Evolutionary conservation across 2,888 invertebrate species (phyloP), one percentile per base, ranked within the genome.

Genomic region (Chouioia cunea): DNA sequence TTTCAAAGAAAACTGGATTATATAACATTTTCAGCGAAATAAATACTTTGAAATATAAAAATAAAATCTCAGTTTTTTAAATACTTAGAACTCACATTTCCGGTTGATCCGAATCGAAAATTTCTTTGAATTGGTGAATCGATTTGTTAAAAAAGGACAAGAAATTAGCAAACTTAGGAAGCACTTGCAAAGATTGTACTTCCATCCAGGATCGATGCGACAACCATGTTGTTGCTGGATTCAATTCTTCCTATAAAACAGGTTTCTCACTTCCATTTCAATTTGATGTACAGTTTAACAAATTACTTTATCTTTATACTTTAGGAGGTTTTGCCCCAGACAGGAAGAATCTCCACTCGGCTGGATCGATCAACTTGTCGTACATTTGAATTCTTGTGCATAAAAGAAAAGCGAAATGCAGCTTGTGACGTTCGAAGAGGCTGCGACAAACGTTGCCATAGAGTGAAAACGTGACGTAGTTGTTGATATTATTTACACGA

Each of bases 391-490:
- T 90, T 48, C 94, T 87, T 0, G 90, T 90, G 75, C 92, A 91
- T 36, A 94, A 82, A 23, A 93, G 88, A 79, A 95, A 92, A 8
- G 93, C 94, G 85, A 95, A 97, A 74, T 95, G 88, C 15, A 97
- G 87, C 86, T 97, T 96, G 86, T 97, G 94, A 73, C 91, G 91
- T 82, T 96, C 96, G 81, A 97, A 97, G 65, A 97, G 89, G 75
- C 96, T 95, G 59, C 96, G 90, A 80, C 96, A 96, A 10, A 97
- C 94, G 82, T 95, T 97, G 77, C 90, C 89, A 84, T 94, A 97
- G 0, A 97, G 88, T 73, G 92, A 91, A 81, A 91, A 93, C 4
- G 95, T 96, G 84, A 97, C 93, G 79, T 93, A 90, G 22, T 93
- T 91, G 60, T 93, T 93, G 68, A 97, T 90, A 67, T 90, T 92